A percentile compares a stretch with the other conserved stretches of the same genome.
Evolutionary conservation across 2,888 invertebrate genomes (phyloP).

Genomic region (Lacanobia wlatinum): DNA sequence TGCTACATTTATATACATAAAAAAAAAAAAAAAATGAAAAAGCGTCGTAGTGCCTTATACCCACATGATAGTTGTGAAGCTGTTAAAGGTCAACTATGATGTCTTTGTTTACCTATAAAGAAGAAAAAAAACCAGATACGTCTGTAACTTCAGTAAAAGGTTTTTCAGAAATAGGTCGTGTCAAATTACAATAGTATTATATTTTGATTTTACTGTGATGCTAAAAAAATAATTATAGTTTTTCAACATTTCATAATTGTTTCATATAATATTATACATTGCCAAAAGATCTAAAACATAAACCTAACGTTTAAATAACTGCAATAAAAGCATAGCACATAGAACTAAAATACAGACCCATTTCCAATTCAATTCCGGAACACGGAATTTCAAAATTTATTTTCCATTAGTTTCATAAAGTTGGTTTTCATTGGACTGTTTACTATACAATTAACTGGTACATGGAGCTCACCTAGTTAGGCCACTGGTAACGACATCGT

Average conservation of each 20-base stretch:
- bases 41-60: not conserved
- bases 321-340: conserved; percentile 29
- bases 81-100: not conserved
- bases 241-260: not conserved
- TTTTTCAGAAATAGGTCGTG: not conserved
- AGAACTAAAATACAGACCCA: conserved; percentile 40
- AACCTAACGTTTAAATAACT: conserved; percentile 10
- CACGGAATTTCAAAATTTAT: conserved; percentile 54
- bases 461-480: conserved; percentile 81
- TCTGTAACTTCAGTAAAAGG: not conserved
- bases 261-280: not conserved
- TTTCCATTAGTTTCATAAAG: conserved; percentile 52
- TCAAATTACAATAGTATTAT: not conserved
- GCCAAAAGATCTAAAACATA: conserved; percentile 1
- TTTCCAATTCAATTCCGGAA: conserved; percentile 54
- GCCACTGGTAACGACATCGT: conserved; percentile 85
- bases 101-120: not conserved
- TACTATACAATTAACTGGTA: conserved; percentile 79
- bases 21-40: too few species aligned
- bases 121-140: not conserved
- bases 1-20: too few species aligned
- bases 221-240: not conserved
- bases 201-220: not conserved
- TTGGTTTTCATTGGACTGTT: conserved; percentile 72
- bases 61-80: not conserved